Base-by-base conservation (phyloP, 1,140 invertebrate species). In the Platorchestia sp. region DNA sequence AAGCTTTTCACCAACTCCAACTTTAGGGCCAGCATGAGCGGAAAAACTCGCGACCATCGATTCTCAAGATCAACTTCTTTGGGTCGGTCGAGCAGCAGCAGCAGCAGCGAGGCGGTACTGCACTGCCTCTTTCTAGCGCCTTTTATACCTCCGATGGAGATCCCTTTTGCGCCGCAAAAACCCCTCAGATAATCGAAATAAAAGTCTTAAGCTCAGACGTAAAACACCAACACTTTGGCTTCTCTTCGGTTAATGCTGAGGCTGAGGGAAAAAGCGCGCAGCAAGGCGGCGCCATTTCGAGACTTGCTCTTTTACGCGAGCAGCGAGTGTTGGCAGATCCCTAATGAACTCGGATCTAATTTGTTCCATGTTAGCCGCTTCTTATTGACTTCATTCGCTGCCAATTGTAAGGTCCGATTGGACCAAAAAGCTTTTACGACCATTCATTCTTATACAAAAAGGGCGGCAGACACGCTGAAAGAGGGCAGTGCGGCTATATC, bases 261-360 rank as follows among this genome's bases (percentile, higher is more conserved):
- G 36, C 43, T 40, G 40, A 93, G 40, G 40, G 40, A 93, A 93
- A 93, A 93, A 93, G 45, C 43, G 36, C 40, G 36, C 40, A 93
- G 41, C 27, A 44, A 7, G 45, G 43, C 45, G 41, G 36, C 91
- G 40, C 45, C 40, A 45, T 93, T 91, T 45, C 45, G 43, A 44
- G 91, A 10, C 91, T 93, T 93, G 41, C 45, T 27, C 44, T 45
- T 93, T 93, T 42, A 44, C 44, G 41, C 45, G 45, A 40, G 91
- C 19, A 47, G 91, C 40, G 91, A 93, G 91, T 93, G 91, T 93
- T 93, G 43, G 91, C 91, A 93, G 91, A 93, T 93, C 91, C 45
- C 91, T 93, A 93, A 93, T 93, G 91, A 93, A 93, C 91, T 93
- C 45, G 91, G 91, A 93, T 93, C 91, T 93, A 93, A 93, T 93